Base-by-base conservation (phyloP, 2,113 vertebrate genomes). In the Terrapene triunguis region DNA sequence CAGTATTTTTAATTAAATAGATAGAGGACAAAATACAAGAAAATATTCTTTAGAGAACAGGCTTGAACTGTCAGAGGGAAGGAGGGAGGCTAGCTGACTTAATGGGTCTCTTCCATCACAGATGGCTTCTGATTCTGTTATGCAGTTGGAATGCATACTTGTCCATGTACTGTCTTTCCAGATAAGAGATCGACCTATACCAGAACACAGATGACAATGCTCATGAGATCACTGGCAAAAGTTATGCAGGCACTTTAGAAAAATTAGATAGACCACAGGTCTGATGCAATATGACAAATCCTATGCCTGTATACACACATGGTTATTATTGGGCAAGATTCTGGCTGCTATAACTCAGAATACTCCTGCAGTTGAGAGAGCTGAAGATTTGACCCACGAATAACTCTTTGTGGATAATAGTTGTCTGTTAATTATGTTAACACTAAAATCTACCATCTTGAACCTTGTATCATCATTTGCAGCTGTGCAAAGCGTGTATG, bases 1-100 rank as follows among this genome's bases (percentile, higher is more conserved):
- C 85, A 90, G 9, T 35, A 51, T 80, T 93, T 80, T 92, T 25
- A 89, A 89, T 96, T 96, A 82, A 54, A 84, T 87, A 88, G 54
- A 78, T 27, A 32, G 35, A n/a, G 47, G 38, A 92, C 47, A 92
- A 84, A 92, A 86, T 83, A 84, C 4, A 54, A 82, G 59, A 88
- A 27, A 5, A 5, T 1, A 5, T 82, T 81, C 89, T 82, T 85
- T 42, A 93, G 32, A 17, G 24, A 90, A 81, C 21, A 32, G 50
- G 85, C 19, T 83, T 83, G 10, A 42, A 54, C 11, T 53, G 1
- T 3, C 78, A 92, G 76, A 74, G 22, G 85, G 82, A 90, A 89
- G 81, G 80, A 89, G 35, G 59, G 10, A 78, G 42, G 27, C 27
- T 48, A 8, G 12, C 14, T 11, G 54, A 10, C 21, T 55, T 57